Base-by-base conservation (phyloP, 2,113 vertebrate genomes). In the Tachycineta bicolor region DNA sequence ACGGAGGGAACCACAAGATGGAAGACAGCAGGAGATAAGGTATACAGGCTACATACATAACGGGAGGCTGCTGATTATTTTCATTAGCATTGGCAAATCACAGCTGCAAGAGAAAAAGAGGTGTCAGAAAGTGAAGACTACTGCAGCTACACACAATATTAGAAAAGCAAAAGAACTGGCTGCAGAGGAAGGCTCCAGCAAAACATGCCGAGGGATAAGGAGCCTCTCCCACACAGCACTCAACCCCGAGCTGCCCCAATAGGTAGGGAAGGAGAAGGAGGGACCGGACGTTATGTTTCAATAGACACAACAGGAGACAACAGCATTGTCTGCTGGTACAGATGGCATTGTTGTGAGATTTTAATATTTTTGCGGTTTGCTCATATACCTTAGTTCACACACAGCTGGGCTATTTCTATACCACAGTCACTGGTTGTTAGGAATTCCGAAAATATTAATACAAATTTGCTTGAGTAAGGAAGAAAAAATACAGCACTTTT, bases 91-190 rank as follows among this genome's bases (percentile, higher is more conserved):
- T 26, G 10, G 65, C 41, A 84, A 89, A 79, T 82, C 56, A 70
- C 39, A 89, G 52, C 41, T 87, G 70, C 37, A 75, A 31, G 7
- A 71, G 29, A 62, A 80, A 58, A 14, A 10, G 55, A 71, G 25
- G 56, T 12, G 18, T 26, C 33, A 53, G 59, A 77, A 75, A 71
- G 44, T 19, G 6, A 87, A 63, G 26, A 44, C 47, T 60, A 29
- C 31, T 33, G 15, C 53, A 69, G 41, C 21, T 8, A 23, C 14
- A 73, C 5, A 12, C 1, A 0, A 2, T 37, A 62, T 2, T n/a
- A 41, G 10, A 28, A 56, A 87, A 76, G 9, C 25, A 59, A 60
- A 74, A 83, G 52, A 33, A 55, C 3, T 12, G 5, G 33, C 78
- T 71, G 29, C 52, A 82, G 69, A 74, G 28, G 21, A 62, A 59